Conservation (phyloP, 2,113 vertebrate species). For the Oncorhynchus clarkii region DNA sequence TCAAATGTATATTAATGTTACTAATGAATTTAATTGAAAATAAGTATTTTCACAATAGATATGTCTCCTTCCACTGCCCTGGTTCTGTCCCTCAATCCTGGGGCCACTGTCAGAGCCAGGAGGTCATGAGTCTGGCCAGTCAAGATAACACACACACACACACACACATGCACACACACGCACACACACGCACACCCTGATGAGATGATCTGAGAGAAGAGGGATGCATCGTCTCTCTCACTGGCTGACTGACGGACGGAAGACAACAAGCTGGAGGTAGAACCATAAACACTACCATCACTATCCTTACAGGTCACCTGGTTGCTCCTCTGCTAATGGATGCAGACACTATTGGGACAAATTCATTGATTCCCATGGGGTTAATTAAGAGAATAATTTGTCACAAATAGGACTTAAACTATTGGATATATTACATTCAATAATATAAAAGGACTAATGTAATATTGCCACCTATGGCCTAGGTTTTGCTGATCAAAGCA, state of each 20-base stretch:
- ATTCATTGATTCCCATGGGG: not conserved
- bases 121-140: slow-evolving; percentile 69
- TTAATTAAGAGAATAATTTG: not conserved
- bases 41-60: too few species aligned
- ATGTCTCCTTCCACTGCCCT: not conserved
- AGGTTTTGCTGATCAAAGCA: not conserved
- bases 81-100: slow-evolving; percentile 48
- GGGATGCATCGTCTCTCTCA: slow-evolving; percentile 41
- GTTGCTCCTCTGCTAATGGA: not conserved
- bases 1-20: slow-evolving; percentile 19
- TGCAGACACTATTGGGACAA: not conserved
- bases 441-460: not conserved
- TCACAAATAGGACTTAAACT: not conserved
- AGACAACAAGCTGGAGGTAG: slow-evolving; percentile 59
- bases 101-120: slow-evolving; percentile 57
- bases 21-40: not conserved
- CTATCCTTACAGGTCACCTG: slow-evolving; percentile 46
- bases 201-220: slow-evolving; percentile 66
- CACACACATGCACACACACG: too few species aligned
- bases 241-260: slow-evolving; percentile 58
- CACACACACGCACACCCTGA: slow-evolving; percentile 40
- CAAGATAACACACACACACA: slow-evolving; percentile 63
- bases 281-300: slow-evolving; percentile 39
- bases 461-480: not conserved
- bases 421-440: not conserved